Base-by-base conservation (phyloP, 2,797 vertebrate species). In the Limosa lapponica region DNA sequence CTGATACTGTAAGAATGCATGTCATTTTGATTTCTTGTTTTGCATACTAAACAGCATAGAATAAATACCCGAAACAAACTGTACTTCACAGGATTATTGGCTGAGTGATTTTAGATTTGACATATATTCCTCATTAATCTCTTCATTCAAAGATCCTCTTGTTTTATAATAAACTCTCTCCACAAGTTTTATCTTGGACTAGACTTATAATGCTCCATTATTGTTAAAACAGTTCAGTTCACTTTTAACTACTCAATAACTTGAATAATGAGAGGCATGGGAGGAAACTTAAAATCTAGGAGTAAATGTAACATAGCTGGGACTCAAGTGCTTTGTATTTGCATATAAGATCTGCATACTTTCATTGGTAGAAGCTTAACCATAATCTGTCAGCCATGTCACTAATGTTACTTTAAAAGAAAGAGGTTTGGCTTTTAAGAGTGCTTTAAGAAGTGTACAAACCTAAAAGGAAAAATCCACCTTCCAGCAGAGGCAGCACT, bases 201-300 rank as follows among this genome's bases (percentile, higher is more conserved):
- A 77, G 69, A 90, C 95, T 62, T 87, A 44, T 54, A 95, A 91
- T 57, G 34, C 13, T 52, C 43, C 13, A 12, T 72, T 82, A 75
- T 49, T 93, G 54, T 79, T 93, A 71, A 70, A 95, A 87, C 28
- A 90, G 80, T 65, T 91, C 44, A 78, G 82, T 79, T 96, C 61
- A 43, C 71, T 94, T 85, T 93, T 70, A 79, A 43, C 11, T 67
- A 58, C 17, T 55, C 69, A 69, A 7, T 58, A 87, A 57, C 25
- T 82, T 69, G 7, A 3, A 32, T 51, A 82, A 58, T 66, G 39
- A 91, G 17, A 75, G 51, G 74, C 78, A 96, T 52, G n/a, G 59
- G 48, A 94, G 30, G 17, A 80, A 92, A 83, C 69, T 92, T 96
- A 95, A 97, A 96, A 96, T 95, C 87, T 95, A 89, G 69, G 57